Evolutionary conservation across 2,797 vertebrate species (phyloP).

Genomic region (Sebastes kiyomatsui): DNA sequence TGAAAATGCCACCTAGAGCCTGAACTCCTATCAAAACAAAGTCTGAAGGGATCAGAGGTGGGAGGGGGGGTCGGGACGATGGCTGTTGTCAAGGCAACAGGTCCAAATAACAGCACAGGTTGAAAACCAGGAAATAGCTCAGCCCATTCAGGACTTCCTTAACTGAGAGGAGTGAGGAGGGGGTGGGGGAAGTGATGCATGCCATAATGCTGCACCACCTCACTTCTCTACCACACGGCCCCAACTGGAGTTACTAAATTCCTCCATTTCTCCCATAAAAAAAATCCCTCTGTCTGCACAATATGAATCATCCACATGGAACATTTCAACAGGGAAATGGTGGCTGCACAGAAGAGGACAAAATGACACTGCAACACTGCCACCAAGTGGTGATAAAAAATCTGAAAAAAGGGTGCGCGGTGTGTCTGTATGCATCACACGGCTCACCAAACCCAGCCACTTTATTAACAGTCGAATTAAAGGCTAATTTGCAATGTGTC

Average conservation of each 20-base stretch:
- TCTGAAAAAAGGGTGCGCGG: background rate
- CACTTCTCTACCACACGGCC: background rate
- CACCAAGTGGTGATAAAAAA: slow-evolving; percentile 67
- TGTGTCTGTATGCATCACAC: background rate
- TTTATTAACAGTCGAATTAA: slow-evolving; percentile 46
- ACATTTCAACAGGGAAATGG: slow-evolving; percentile 52
- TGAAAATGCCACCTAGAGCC: background rate
- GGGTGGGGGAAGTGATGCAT: slow-evolving; percentile 1
- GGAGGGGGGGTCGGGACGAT: background rate
- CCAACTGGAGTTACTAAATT: slow-evolving; percentile 23
- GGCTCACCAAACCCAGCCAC: slow-evolving; percentile 13
- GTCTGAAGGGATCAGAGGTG: background rate
- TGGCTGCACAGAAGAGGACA: background rate
- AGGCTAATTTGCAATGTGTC: slow-evolving; percentile 38
- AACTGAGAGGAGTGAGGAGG: slow-evolving; percentile 16
- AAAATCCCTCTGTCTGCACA: slow-evolving; percentile 27
- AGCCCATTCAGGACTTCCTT: slow-evolving; percentile 66
- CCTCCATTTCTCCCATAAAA: slow-evolving; percentile 25
- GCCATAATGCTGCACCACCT: slow-evolving; percentile 5
- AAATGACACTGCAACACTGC: slow-evolving; percentile 68
- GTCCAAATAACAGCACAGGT: slow-evolving; percentile 45
- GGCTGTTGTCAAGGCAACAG: slow-evolving; percentile 55
- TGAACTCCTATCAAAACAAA: slow-evolving; percentile 30
- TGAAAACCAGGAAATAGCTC: slow-evolving; percentile 70
- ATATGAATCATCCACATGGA: slow-evolving; percentile 65